Evolutionary conservation across 2,888 invertebrate species (phyloP).

Genomic region (Caenorhabditis imperialis): DNA sequence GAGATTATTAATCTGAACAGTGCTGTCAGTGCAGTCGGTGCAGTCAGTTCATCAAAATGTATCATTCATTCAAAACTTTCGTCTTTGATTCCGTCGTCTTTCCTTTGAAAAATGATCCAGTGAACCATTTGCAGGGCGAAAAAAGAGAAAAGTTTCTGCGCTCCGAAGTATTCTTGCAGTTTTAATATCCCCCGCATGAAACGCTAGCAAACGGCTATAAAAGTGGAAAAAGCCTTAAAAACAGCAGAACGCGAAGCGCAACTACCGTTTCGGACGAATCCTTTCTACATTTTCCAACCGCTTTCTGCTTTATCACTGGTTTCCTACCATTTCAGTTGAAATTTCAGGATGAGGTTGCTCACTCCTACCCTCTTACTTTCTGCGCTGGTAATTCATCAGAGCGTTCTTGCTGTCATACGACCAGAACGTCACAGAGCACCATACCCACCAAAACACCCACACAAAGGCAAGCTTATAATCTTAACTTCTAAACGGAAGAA

Average conservation of each 20-base stretch:
- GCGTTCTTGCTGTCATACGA: constrained; percentile 12
- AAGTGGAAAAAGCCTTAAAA: constrained; percentile 35
- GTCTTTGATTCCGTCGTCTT: background rate
- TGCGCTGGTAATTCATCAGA: constrained; percentile 45
- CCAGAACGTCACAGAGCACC: constrained; percentile 28
- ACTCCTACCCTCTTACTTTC: constrained; percentile 33
- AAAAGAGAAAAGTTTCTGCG: constrained; percentile 5
- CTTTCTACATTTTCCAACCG: background rate
- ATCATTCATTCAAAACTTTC: no score
- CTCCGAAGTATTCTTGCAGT: constrained; percentile 30
- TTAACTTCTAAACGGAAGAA: background rate
- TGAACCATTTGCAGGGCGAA: constrained; percentile 27
- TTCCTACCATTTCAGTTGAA: no score
- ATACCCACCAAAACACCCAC: constrained; percentile 3
- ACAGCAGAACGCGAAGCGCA: constrained; percentile 1
- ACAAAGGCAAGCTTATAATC: background rate
- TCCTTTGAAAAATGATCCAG: constrained; percentile 5
- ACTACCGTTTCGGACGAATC: background rate
- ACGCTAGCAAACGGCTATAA: constrained; percentile 42
- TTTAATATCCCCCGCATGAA: constrained; percentile 42
- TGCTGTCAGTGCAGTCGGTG: no score
- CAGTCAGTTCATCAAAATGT: no score
- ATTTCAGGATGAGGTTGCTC: constrained; percentile 39
- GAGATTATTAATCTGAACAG: no score
- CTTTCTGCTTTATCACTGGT: background rate